Evolutionary conservation across 2,888 invertebrate species (phyloP).

Genomic region (Trissolcus japonicus): DNA sequence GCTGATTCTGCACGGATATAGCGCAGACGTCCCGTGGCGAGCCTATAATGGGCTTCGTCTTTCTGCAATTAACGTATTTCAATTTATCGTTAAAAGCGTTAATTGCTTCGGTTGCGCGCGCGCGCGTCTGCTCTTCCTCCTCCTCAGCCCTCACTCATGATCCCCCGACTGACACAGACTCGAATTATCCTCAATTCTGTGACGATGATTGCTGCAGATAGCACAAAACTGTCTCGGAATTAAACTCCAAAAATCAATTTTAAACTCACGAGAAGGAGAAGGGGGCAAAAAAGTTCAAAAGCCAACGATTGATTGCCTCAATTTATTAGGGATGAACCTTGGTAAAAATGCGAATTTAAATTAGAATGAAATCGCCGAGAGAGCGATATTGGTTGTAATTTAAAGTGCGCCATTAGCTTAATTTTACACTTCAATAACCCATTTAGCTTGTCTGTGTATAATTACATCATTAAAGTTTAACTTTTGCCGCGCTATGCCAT

Average conservation of each 20-base stretch:
- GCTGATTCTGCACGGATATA: slow-evolving; percentile 50
- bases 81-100: slow-evolving; percentile 62
- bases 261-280: too few relatives aligned
- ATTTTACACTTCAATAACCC: slow-evolving; percentile 8
- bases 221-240: too few relatives aligned
- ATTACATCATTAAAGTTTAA: slow-evolving; percentile 10
- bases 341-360: too few relatives aligned
- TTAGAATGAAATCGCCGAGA: too few relatives aligned
- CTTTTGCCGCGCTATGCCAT: background rate
- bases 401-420: background rate
- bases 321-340: too few relatives aligned
- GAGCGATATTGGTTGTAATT: too few relatives aligned
- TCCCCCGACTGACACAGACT: slow-evolving; percentile 25
- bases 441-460: slow-evolving; percentile 8
- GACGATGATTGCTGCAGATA: slow-evolving; percentile 11
- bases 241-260: too few relatives aligned
- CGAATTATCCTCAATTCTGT: slow-evolving; percentile 44
- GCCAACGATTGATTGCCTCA: too few relatives aligned
- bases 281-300: too few relatives aligned
- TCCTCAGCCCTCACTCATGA: slow-evolving; percentile 16
- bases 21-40: slow-evolving; percentile 54
- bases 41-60: slow-evolving; percentile 60
- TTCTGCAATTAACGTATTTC: slow-evolving; percentile 61
- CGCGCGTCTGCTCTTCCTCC: background rate
- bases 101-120: slow-evolving; percentile 54